Conservation (phyloP, 1,140 invertebrate genomes). For the Pseudomyrmex gracilis region DNA sequence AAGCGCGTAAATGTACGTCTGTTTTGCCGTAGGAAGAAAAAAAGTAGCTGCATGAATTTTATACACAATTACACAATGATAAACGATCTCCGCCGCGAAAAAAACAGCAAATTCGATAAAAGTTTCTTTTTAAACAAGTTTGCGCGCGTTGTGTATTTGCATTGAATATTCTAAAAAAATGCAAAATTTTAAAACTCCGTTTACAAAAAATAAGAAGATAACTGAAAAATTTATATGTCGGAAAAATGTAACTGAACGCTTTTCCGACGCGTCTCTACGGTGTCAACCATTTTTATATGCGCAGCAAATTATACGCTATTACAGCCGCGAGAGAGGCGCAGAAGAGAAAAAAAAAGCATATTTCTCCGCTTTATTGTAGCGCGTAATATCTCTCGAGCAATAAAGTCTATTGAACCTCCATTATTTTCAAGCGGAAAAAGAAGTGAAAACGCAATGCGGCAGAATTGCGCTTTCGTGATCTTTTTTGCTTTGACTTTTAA, state of each 20-base stretch:
- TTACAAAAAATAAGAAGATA: background rate
- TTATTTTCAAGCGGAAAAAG: conserved; percentile 25
- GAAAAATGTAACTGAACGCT: background rate
- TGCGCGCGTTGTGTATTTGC: background rate
- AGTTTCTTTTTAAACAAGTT: background rate
- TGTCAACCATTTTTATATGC: conserved; percentile 47
- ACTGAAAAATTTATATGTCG: conserved; percentile 8
- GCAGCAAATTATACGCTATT: conserved; percentile 24
- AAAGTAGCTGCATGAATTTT: conserved; percentile 17
- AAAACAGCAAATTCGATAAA: background rate
- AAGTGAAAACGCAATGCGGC: conserved; percentile 46
- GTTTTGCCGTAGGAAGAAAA: background rate
- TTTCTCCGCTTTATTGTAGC: conserved; percentile 34
- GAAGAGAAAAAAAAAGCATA: conserved; percentile 29
- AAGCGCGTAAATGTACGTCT: conserved; percentile 11
- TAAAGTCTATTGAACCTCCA: conserved; percentile 42
- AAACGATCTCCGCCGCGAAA: background rate
- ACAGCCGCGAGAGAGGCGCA: background rate
- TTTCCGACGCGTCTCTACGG: background rate
- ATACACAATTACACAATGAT: conserved; percentile 23
- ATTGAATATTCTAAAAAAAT: conserved; percentile 1
- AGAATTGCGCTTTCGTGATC: conserved; percentile 29
- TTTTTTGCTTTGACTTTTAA: conserved; percentile 33
- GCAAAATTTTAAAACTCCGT: background rate
- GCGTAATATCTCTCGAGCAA: conserved; percentile 38